Evolutionary conservation across 2,888 invertebrate genomes (phyloP).

Genomic region (Leucophora obtusa): DNA sequence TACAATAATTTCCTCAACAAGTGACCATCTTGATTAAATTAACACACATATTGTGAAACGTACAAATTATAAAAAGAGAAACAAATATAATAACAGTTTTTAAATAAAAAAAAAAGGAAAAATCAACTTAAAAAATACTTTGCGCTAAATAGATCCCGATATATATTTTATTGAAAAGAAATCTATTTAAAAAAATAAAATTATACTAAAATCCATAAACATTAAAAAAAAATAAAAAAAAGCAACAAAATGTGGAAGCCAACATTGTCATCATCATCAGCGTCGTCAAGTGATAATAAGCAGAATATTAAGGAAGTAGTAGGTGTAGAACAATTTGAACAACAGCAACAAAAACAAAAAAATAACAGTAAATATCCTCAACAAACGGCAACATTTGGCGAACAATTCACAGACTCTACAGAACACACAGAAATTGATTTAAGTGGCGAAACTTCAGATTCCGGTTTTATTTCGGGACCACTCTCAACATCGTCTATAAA

Average conservation of each 20-base stretch:
- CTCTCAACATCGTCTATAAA: constrained; percentile 71
- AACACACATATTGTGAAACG: constrained; percentile 56
- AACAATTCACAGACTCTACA: constrained; percentile 29
- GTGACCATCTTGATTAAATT: constrained; percentile 65
- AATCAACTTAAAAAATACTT: constrained; percentile 27
- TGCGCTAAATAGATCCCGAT: constrained; percentile 10
- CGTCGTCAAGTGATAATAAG: too few species aligned
- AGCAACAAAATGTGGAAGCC: constrained; percentile 74
- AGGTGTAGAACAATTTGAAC: constrained; percentile 62
- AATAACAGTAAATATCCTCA: constrained; percentile 66
- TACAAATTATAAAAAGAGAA: constrained; percentile 49
- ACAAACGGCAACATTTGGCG: constrained; percentile 50
- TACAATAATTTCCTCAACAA: constrained; percentile 46
- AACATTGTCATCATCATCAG: constrained; percentile 69
- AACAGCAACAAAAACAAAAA: constrained; percentile 66
- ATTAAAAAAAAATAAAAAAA: constrained; percentile 51
- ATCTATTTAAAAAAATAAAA: constrained; percentile 20
- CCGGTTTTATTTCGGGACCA: constrained; percentile 79
- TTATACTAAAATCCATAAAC: constrained; percentile 37
- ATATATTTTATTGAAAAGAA: too few species aligned
- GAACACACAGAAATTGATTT: constrained; percentile 49
- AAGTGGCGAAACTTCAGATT: constrained; percentile 75
- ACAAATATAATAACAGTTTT: constrained; percentile 12
- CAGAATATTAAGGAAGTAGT: too few species aligned
- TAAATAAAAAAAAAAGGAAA: not conserved